These are phyloP conservation scores for Leptestheria dahalacensis DNA, from an alignment of 1,140 invertebrate species.

Conservation along the genomic window DNA sequence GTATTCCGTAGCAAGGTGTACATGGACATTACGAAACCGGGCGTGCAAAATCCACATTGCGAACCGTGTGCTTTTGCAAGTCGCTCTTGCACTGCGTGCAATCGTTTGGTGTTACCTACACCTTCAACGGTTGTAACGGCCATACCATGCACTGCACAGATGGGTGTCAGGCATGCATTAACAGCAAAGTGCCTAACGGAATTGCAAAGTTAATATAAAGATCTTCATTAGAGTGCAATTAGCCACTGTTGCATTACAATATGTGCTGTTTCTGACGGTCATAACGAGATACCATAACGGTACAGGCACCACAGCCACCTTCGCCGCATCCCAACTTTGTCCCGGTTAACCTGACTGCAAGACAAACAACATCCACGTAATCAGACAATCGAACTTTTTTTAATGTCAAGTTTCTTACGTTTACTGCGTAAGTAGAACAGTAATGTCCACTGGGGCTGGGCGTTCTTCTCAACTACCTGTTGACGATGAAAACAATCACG, in stretches of 20 bases:
- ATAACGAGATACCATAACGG: constrained; percentile 74
- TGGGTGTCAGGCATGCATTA: constrained; percentile 73
- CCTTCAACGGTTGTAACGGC: constrained; percentile 80
- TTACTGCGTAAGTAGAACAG: constrained; percentile 66
- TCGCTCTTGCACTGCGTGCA: constrained; percentile 73
- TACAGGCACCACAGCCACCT: constrained; percentile 86
- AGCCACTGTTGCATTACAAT: constrained; percentile 28
- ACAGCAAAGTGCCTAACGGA: constrained; percentile 60
- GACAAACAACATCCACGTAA: background rate
- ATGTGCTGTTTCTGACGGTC: constrained; percentile 42
- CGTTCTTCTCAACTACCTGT: constrained; percentile 42
- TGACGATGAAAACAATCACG: no score
- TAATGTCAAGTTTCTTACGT: constrained; percentile 29
- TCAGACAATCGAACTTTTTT: background rate
- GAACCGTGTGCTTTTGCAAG: constrained; percentile 75
- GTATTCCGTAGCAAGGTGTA: constrained; percentile 56
- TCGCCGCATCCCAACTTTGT: constrained; percentile 85
- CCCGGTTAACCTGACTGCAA: constrained; percentile 55
- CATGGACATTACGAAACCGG: constrained; percentile 90
- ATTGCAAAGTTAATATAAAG: background rate
- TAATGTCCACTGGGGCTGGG: constrained; percentile 73
- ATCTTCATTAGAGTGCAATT: background rate
- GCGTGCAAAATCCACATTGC: constrained; percentile 83
- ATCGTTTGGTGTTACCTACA: constrained; percentile 36
- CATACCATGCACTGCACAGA: constrained; percentile 66